A percentile compares a stretch with the other conserved stretches of the same genome.
phyloP scores from a whole-genome alignment of 2,888 invertebrate species.

The Cepaea hortensis region DNA sequence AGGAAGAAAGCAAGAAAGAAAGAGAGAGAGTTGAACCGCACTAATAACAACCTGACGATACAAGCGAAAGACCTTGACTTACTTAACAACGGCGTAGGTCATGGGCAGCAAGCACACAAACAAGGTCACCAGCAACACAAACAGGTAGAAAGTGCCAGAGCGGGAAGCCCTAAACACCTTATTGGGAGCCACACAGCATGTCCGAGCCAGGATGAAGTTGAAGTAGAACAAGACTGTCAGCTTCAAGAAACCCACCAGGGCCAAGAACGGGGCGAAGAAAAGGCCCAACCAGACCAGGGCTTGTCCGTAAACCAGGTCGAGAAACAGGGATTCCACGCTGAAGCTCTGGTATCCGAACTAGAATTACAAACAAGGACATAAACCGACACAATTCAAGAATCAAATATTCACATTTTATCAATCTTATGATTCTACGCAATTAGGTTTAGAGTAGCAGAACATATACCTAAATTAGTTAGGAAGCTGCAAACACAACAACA shows the following conservation, averaged over 20 bases:
- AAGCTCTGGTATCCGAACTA: conserved; percentile 55
- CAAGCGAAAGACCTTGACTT: conserved; percentile 49
- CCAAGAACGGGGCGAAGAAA: conserved; percentile 67
- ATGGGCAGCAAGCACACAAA: conserved; percentile 64
- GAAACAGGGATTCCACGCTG: conserved; percentile 60
- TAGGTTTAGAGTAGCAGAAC: too few relatives aligned
- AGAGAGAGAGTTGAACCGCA: not conserved
- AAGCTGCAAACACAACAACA: too few relatives aligned
- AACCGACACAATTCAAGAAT: not conserved
- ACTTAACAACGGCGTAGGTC: conserved; percentile 64
- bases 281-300: conserved; percentile 68
- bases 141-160: conserved; percentile 66
- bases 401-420: too few relatives aligned
- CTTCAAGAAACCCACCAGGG: conserved; percentile 61
- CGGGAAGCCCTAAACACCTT: conserved; percentile 66
- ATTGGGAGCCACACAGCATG: conserved; percentile 63
- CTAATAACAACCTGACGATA: not conserved
- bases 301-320: conserved; percentile 69
- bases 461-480: too few relatives aligned
- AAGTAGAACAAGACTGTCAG: conserved; percentile 65
- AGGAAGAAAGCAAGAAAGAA: too few relatives aligned
- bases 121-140: conserved; percentile 62
- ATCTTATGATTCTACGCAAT: too few relatives aligned
- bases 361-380: not conserved
- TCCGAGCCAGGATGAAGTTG: conserved; percentile 59